Evolutionary conservation across 1,140 invertebrate species (phyloP), one percentile per base, ranked within the genome.

Genomic region (Sitobion miscanthi): DNA sequence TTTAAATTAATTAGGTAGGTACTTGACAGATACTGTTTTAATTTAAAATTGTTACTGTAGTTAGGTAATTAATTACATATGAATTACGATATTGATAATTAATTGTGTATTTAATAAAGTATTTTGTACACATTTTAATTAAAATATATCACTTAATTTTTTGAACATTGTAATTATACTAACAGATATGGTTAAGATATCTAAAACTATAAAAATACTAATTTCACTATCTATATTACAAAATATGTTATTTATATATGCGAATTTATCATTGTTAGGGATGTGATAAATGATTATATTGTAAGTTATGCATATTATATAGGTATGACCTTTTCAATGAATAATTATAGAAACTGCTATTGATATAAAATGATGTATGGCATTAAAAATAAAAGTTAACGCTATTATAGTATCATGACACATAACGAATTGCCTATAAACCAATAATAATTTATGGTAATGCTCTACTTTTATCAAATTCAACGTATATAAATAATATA

Each of bases 291-390:
- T 87, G 42, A 87, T 47, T 87, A 47, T 7, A 85, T n/a, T 87
- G 45, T 87, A 47, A 47, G 30, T 42, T 86, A 47, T 47, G 42
- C 23, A 87, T 87, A 87, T 20, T 30, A 47, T 87, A 11, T 87
- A 45, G 30, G 17, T 82, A 45, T 85, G 83, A 85, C 83, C 38
- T 85, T 85, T 82, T 42, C 38, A 85, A 25, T 85, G 83, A 85
- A 85, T 87, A 87, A 47, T 87, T 87, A 47, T 87, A 47, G 30
- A 87, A 47, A 87, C 30, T 47, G 23, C 25, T 87, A 49, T 87
- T 87, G 42, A 87, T 87, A 47, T 49, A 49, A 87, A 87, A 87
- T 87, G 42, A 87, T 87, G 42, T 49, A 87, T 87, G 85, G 23
- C 7, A 87, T 87, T 87, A 87, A 87, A 86, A 87, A 87, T 87